Base-by-base conservation (phyloP, 2,888 invertebrate genomes). In the Limnephilus marmoratus region DNA sequence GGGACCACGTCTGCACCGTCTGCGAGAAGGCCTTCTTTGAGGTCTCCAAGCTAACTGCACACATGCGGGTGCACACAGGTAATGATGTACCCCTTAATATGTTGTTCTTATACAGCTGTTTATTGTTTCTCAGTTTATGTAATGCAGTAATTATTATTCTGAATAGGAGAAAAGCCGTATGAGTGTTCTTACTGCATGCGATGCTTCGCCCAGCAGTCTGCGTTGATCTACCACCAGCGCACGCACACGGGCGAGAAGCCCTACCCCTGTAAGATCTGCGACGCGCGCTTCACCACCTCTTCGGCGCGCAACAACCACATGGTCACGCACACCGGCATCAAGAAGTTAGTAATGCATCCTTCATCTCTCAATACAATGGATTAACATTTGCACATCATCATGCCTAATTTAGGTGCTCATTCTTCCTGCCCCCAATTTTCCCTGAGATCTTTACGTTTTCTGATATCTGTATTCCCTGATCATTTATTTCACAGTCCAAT, bases 171-270 rank as follows among this genome's bases (percentile, higher is more conserved):
- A 94, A 95, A 96, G n/a, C 96, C 96, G 0, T 96, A 95, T 94
- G 96, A 96, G 94, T 96, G 96, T 91, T 95, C 95, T 94, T 96
- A 94, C 94, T 96, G 96, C 94, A 94, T 95, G 93, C 96, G 96
- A 24, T 95, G 95, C 92, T 96, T 96, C 95, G 96, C 96, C 41
- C 96, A 96, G 94, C 96, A 96, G 94, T 96, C 96, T 0, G 96
- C 96, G 15, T 94, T 96, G 45, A 96, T 96, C 94, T 96, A 96
- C 95, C 96, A 96, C 95, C 95, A 95, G 12, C 95, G 96, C 93
- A 96, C 96, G 93, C 96, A 96, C 95, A 96, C 96, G 0, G 96
- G 96, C 9, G 96, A 96, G 94, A 96, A 96, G 94, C 96, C 96
- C 0, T 96, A 96, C 95, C 94, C 94, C 94, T 96, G 96, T 95